phyloP scores from a whole-genome alignment of 2,888 invertebrate genomes.

The Drosophila pegasa region DNA sequence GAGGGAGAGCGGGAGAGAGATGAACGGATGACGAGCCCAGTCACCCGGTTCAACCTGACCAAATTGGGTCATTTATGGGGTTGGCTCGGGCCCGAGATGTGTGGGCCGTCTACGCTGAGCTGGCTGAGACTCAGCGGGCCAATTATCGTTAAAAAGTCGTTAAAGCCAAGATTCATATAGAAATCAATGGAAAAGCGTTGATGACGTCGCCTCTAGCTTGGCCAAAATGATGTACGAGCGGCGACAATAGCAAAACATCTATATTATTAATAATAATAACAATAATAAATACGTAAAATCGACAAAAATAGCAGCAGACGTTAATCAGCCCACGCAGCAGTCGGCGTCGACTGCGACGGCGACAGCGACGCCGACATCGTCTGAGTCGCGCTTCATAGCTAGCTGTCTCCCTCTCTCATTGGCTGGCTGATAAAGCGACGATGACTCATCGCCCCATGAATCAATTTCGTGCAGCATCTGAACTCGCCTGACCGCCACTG shows the following conservation, averaged over 20 bases:
- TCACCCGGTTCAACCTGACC: slow-evolving; percentile 60
- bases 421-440: slow-evolving; percentile 44
- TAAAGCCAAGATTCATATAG: slow-evolving; percentile 40
- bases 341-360: slow-evolving; percentile 6
- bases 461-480: slow-evolving; percentile 65
- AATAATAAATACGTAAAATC: slow-evolving; percentile 45
- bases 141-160: slow-evolving; percentile 79
- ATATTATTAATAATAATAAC: slow-evolving; percentile 60
- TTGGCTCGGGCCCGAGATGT: slow-evolving; percentile 50
- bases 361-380: slow-evolving; percentile 10
- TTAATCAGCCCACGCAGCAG: slow-evolving; percentile 54
- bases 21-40: slow-evolving; percentile 24
- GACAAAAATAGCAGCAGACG: slow-evolving; percentile 67
- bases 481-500: slow-evolving; percentile 60
- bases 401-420: slow-evolving; percentile 27
- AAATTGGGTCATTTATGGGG: slow-evolving; percentile 79
- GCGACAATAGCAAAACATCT: slow-evolving; percentile 49
- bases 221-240: slow-evolving; percentile 56
- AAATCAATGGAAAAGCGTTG: slow-evolving; percentile 59
- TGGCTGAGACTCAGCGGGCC: slow-evolving; percentile 62
- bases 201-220: slow-evolving; percentile 43
- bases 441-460: slow-evolving; percentile 68
- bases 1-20: too few species aligned
- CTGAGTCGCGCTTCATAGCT: slow-evolving; percentile 15
- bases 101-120: slow-evolving; percentile 61